These are phyloP conservation scores for Isoperla grammatica DNA, from an alignment of 2,888 invertebrate species.

Conservation along the genomic window DNA sequence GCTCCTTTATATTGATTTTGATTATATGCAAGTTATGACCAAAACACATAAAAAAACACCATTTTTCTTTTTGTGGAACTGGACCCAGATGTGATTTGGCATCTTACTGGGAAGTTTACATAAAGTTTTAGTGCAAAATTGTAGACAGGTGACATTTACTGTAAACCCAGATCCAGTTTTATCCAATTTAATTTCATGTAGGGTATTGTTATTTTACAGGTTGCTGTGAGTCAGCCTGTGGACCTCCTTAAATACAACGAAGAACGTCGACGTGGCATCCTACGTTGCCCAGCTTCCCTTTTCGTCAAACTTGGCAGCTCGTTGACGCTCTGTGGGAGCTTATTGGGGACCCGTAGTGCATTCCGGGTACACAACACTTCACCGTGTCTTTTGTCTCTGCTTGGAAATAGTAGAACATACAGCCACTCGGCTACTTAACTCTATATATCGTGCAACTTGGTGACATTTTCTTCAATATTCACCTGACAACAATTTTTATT, in stretches of 20 bases:
- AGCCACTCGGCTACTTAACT: constrained; percentile 29
- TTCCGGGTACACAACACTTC: constrained; percentile 52
- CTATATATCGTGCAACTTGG: too few species aligned
- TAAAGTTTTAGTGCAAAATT: too few species aligned
- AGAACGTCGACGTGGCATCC: constrained; percentile 45
- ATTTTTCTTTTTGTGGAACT: too few species aligned
- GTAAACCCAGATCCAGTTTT: too few species aligned
- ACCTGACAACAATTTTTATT: too few species aligned
- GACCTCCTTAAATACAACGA: constrained; percentile 54
- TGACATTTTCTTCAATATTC: background rate
- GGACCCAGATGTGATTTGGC: too few species aligned
- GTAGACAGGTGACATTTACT: too few species aligned
- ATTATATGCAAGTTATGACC: too few species aligned
- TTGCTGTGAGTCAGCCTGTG: constrained; percentile 47
- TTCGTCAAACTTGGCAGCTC: constrained; percentile 54
- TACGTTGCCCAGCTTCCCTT: constrained; percentile 50
- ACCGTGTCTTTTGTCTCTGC: constrained; percentile 42
- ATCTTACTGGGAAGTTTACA: too few species aligned
- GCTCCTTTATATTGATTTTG: too few species aligned
- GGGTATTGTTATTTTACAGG: constrained; percentile 34
- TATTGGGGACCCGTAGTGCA: constrained; percentile 48
- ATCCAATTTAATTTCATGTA: too few species aligned
- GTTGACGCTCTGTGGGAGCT: constrained; percentile 48
- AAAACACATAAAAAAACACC: too few species aligned
- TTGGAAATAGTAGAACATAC: constrained; percentile 38